These are phyloP conservation scores for Heliconius erato DNA, from an alignment of 2,888 invertebrate species.

Conservation along the genomic window DNA sequence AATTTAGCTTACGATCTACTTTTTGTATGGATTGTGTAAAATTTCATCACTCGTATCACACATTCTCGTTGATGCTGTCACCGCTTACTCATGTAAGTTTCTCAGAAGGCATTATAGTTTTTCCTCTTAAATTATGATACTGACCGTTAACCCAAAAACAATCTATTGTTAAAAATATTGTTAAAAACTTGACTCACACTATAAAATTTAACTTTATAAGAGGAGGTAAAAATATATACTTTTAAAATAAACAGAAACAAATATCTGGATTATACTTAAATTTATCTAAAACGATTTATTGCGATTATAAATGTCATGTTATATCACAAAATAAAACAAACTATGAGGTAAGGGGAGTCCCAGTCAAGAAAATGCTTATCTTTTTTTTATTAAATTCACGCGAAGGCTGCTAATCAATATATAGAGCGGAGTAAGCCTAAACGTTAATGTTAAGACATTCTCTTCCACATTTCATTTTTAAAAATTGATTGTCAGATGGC, in stretches of 20 bases:
- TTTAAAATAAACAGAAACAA: too few relatives aligned
- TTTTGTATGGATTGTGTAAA: slow-evolving; percentile 2
- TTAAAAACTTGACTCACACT: not conserved
- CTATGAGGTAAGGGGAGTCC: too few relatives aligned
- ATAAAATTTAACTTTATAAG: not conserved
- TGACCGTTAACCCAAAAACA: slow-evolving; percentile 39
- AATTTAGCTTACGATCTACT: slow-evolving; percentile 2
- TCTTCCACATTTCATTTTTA: not conserved
- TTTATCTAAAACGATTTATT: too few relatives aligned
- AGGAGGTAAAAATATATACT: too few relatives aligned
- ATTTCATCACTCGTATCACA: slow-evolving; percentile 12
- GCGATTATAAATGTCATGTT: too few relatives aligned
- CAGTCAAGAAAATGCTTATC: too few relatives aligned
- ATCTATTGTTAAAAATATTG: slow-evolving; percentile 33
- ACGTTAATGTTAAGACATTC: not conserved
- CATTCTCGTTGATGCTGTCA: slow-evolving; percentile 23
- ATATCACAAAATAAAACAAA: too few relatives aligned
- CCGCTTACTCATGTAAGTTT: slow-evolving; percentile 39
- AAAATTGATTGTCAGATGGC: not conserved
- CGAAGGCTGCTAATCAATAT: too few relatives aligned
- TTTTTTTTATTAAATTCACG: too few relatives aligned
- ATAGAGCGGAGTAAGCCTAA: too few relatives aligned
- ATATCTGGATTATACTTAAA: too few relatives aligned
- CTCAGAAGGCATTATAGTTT: slow-evolving; percentile 37
- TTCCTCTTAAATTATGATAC: slow-evolving; percentile 33